Percentiles rank a stretch among this genome's conserved stretches.
These are phyloP conservation scores for Drosophila pandora DNA, from an alignment of 1,140 invertebrate genomes.

Conservation along the genomic window DNA sequence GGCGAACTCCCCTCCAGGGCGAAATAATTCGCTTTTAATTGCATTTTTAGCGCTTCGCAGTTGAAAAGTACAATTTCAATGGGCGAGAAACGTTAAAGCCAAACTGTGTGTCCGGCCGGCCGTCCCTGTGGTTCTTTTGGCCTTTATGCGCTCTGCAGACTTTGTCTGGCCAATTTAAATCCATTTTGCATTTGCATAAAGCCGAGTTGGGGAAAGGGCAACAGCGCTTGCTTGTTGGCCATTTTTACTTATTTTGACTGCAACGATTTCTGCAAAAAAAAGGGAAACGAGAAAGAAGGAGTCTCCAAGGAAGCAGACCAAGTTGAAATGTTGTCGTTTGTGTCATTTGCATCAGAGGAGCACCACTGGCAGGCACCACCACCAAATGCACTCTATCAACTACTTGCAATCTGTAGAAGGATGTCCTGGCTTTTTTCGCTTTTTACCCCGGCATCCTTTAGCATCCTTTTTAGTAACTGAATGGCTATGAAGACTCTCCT, in stretches of 20 bases:
- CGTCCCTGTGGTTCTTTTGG: too few relatives aligned
- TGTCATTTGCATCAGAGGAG: constrained; percentile 51
- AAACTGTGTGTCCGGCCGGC: too few relatives aligned
- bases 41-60: constrained; percentile 52
- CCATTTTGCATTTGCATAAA: constrained; percentile 59
- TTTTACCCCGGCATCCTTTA: constrained; percentile 1
- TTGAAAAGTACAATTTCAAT: constrained; percentile 36
- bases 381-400: constrained; percentile 73
- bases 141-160: constrained; percentile 32
- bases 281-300: neutral
- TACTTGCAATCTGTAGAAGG: constrained; percentile 56
- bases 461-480: neutral
- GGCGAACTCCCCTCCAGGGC: neutral
- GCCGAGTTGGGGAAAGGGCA: constrained; percentile 7
- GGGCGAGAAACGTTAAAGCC: constrained; percentile 50
- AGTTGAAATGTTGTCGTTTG: constrained; percentile 57
- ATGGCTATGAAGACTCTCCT: neutral
- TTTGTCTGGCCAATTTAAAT: constrained; percentile 56
- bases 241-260: constrained; percentile 59
- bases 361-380: constrained; percentile 20
- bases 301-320: constrained; percentile 32
- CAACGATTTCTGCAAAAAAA: constrained; percentile 32
- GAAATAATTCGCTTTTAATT: constrained; percentile 63
- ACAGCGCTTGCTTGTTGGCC: constrained; percentile 17
- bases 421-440: constrained; percentile 28